These are phyloP conservation scores for Pocillopora verrucosa DNA, from an alignment of 64 coral and sea anemone genomes.

Conservation along the genomic window DNA sequence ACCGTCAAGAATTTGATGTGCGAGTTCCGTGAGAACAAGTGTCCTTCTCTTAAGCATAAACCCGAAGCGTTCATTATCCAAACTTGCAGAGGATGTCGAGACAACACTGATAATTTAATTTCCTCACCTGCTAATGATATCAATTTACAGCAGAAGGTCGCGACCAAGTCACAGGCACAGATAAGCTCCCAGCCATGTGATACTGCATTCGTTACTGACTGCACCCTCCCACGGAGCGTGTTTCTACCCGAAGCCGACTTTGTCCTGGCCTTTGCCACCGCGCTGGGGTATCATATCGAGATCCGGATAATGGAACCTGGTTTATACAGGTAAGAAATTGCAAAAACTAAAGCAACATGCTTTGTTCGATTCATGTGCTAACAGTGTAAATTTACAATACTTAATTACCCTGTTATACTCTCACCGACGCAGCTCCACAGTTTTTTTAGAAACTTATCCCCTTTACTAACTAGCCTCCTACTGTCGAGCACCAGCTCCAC, in stretches of 20 bases:
- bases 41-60: conserved; percentile 36
- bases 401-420: too few relatives aligned
- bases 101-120: not conserved
- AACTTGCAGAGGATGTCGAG: not conserved
- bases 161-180: not conserved
- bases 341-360: not conserved
- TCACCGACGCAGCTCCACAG: too few relatives aligned
- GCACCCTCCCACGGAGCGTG: conserved; percentile 7
- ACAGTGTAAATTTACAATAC: not conserved
- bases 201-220: not conserved
- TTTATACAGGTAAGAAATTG: conserved; percentile 24
- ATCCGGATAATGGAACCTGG: not conserved
- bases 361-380: not conserved
- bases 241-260: not conserved
- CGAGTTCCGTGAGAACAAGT: conserved; percentile 2
- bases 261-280: conserved; percentile 3
- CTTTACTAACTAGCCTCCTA: too few relatives aligned
- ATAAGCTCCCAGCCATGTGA: not conserved
- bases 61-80: conserved; percentile 57
- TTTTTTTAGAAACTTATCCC: too few relatives aligned
- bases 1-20: conserved; percentile 33
- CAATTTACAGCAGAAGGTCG: not conserved
- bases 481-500: too few relatives aligned
- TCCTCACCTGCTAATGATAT: not conserved
- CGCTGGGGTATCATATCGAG: not conserved